phyloP scores from a whole-genome alignment of 2,888 invertebrate genomes.

The Bombylius discolor region DNA sequence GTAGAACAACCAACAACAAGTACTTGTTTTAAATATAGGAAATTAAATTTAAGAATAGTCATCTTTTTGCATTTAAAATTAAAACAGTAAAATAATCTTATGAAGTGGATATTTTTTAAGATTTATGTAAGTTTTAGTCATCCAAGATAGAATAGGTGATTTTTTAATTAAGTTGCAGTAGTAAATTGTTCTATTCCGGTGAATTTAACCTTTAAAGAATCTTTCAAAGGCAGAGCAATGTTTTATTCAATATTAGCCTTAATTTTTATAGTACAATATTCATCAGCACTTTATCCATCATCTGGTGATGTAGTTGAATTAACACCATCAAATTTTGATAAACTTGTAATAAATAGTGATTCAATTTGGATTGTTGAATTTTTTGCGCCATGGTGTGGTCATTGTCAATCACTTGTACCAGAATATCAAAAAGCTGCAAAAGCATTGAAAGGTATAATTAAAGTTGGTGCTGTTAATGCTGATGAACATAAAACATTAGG shows the following conservation, averaged over 20 bases:
- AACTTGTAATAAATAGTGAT: conserved; percentile 66
- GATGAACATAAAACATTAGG: conserved; percentile 76
- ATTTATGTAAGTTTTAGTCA: no score
- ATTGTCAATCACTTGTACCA: conserved; percentile 77
- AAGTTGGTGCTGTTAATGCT: conserved; percentile 89
- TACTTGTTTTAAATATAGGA: no score
- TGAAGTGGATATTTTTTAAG: no score
- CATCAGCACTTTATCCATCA: conserved; percentile 48
- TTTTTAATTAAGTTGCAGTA: no score
- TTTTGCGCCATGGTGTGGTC: conserved; percentile 87
- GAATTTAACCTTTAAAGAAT: no score
- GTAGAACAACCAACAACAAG: no score
- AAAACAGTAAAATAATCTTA: no score
- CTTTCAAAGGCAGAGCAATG: not conserved
- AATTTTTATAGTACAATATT: conserved; percentile 2
- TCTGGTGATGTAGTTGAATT: conserved; percentile 71
- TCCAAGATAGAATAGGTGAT: no score
- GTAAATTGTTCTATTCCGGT: no score
- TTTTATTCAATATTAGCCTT: not conserved
- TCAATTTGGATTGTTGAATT: conserved; percentile 86
- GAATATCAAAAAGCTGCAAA: conserved; percentile 90
- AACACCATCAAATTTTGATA: conserved; percentile 78
- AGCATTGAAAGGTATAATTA: conserved; percentile 86
- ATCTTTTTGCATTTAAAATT: no score
- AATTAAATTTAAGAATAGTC: no score